Evolutionary conservation across 1,140 invertebrate genomes (phyloP), one percentile per base, ranked within the genome.

Genomic region (Penaeus chinensis): DNA sequence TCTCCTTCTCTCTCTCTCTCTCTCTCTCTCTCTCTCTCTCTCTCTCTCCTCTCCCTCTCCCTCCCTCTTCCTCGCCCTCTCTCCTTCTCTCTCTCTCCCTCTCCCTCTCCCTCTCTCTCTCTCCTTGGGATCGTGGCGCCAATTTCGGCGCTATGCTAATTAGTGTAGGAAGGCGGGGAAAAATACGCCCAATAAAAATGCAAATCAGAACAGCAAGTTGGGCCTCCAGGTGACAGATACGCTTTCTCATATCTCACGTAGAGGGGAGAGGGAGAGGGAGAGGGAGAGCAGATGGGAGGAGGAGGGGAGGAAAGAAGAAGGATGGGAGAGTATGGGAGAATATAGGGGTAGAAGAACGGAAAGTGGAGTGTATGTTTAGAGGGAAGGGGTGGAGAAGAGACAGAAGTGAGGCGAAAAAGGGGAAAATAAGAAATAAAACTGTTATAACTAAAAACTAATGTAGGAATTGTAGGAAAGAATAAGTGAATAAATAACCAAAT

Each of bases 151-250:
- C 60, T 81, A 85, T 85, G 84, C 84, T 76, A 87, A 87, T 74
- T 76, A 87, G 76, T 47, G 18, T 47, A 62, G 63, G 74, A 76
- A 79, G 79, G 79, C 79, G 62, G 79, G 74, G 47, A 86, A 86
- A 86, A 86, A 81, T 86, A 79, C 63, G 84, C 62, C 84, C 84
- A 86, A 86, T 85, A 86, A 86, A 86, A 86, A 86, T 86, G 84
- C 84, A 86, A 86, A 86, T 86, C 76, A 86, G 84, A 60, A 86
- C 84, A 86, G 62, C 76, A 79, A 85, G 84, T 85, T 62, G 54
- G 61, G 77, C 20, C 63, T 54, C 78, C 85, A 87, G 79, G 66
- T 82, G 85, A 80, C 78, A 80, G 78, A 32, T 54, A 80, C 78
- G 54, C 78, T 20, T 27, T 54, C 78, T 80, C 47, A 47, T 47